Percentiles rank a stretch among this genome's conserved stretches.
phyloP scores from a whole-genome alignment of 2,113 vertebrate genomes.

The Elanus axillaris region DNA sequence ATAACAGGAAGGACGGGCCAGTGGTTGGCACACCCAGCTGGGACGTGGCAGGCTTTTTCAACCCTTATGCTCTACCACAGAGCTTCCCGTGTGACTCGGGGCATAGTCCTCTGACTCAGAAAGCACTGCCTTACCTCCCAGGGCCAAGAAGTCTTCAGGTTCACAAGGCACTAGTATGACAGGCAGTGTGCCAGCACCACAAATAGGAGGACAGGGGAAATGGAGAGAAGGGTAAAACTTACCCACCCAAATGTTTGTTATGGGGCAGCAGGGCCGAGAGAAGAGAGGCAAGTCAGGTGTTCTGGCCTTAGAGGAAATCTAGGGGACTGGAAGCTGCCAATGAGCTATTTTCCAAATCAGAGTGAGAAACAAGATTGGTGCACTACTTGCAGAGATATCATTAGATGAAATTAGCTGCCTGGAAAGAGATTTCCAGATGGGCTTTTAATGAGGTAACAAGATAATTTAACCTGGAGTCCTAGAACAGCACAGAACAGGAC shows the following conservation, averaged over 20 bases:
- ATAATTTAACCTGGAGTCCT: background rate
- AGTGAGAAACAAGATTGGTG: background rate
- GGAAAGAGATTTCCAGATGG: slow-evolving; percentile 1
- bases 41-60: background rate
- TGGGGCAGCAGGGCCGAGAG: background rate
- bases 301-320: background rate
- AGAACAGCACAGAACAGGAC: background rate
- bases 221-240: background rate
- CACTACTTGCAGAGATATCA: background rate
- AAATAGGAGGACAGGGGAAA: background rate
- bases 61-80: background rate
- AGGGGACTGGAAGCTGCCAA: background rate
- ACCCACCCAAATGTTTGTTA: background rate
- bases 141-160: background rate
- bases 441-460: background rate
- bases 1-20: background rate
- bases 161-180: background rate
- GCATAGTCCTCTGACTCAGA: background rate
- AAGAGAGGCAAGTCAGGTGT: background rate
- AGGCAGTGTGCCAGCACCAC: background rate
- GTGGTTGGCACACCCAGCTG: background rate
- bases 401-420: background rate
- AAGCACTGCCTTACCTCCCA: background rate
- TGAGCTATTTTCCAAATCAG: background rate
- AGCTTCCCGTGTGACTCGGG: background rate